Base-by-base conservation (phyloP, 2,888 invertebrate genomes). In the Dicranocentrus wangi region DNA sequence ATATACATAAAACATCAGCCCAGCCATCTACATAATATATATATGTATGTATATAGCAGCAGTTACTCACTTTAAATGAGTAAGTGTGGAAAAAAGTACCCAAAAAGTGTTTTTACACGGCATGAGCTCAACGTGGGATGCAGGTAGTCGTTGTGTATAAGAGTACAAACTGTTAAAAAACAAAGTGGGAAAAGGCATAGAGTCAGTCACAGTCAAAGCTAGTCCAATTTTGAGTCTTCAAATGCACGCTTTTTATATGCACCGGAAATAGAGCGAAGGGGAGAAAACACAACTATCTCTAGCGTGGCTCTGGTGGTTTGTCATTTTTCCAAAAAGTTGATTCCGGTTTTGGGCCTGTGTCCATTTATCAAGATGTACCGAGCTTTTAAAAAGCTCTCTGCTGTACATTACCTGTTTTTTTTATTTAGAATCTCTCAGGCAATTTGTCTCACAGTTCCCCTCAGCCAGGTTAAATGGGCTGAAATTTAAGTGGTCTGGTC, bases 261-360 rank as follows among this genome's bases (percentile, higher is more conserved):
- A 55, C 55, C 55, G 55, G 55, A 55, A 55, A 55, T 55, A 55
- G 55, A 21, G 55, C 23, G 55, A 55, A 55, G 55, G 55, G 55
- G 55, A 55, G 55, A 55, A 21, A 21, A 21, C 23, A 55, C 55
- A 19, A 23, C 19, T 55, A 2, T 55, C 19, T 55, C 55, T 55
- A 19, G 32, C 32, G 5, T 10, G n/a, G 3, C 32, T 32, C 5
- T 32, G 32, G 32, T 32, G 32, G 32, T 32, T 32, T 32, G 32
- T 32, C 32, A 32, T 32, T 32, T 32, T 32, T 10, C 32, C 32
- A 32, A n/a, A 32, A 32, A 32, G 32, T 32, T 32, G 32, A 32
- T 32, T 32, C 32, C 32, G 32, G 32, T 32, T 32, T 10, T 7
- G 10, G 32, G n/a, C n/a, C n/a, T n/a, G n/a, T n/a, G n/a, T n/a